phyloP scores from a whole-genome alignment of 37 sponge, comb jelly and placozoan genomes.

The Sycon ciliatum region DNA sequence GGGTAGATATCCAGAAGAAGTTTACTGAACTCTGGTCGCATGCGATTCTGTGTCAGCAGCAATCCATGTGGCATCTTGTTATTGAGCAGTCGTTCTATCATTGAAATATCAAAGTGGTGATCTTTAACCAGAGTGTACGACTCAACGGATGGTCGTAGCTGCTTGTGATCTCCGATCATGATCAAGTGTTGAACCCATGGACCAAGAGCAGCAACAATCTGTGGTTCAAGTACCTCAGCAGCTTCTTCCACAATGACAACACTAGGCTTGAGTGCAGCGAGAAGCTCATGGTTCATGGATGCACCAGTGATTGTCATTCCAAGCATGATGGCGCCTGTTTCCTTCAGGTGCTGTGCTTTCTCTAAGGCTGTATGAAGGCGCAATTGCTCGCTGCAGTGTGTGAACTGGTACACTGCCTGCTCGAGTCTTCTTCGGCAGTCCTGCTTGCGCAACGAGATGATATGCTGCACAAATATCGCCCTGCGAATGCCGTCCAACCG shows the following conservation, averaged over 20 bases:
- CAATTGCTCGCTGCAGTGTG: too few species aligned
- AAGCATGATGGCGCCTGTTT: constrained; percentile 72
- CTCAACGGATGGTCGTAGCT: constrained; percentile 68
- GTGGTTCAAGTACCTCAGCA: constrained; percentile 90
- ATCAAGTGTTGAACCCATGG: constrained; percentile 77
- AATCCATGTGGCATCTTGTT: constrained; percentile 37
- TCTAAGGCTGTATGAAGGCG: too few species aligned
- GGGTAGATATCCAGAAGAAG: constrained; percentile 28
- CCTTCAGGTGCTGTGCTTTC: too few species aligned
- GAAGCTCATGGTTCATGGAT: constrained; percentile 59
- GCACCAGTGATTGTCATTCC: constrained; percentile 94
- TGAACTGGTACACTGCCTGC: too few species aligned
- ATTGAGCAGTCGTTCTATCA: constrained; percentile 71
- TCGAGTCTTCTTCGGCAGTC: too few species aligned
- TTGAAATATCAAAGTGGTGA: constrained; percentile 59
- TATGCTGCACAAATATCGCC: too few species aligned
- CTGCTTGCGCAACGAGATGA: too few species aligned
- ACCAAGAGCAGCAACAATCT: constrained; percentile 69
- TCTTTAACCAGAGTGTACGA: constrained; percentile 54
- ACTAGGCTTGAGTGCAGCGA: constrained; percentile 38
- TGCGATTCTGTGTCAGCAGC: constrained; percentile 71
- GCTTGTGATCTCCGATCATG: constrained; percentile 92
- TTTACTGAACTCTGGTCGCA: constrained; percentile 75
- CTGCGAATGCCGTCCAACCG: too few species aligned
- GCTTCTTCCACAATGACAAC: constrained; percentile 91